Evolutionary conservation across 2,888 invertebrate species (phyloP).

Genomic region (Acanthosepion esculentum): DNA sequence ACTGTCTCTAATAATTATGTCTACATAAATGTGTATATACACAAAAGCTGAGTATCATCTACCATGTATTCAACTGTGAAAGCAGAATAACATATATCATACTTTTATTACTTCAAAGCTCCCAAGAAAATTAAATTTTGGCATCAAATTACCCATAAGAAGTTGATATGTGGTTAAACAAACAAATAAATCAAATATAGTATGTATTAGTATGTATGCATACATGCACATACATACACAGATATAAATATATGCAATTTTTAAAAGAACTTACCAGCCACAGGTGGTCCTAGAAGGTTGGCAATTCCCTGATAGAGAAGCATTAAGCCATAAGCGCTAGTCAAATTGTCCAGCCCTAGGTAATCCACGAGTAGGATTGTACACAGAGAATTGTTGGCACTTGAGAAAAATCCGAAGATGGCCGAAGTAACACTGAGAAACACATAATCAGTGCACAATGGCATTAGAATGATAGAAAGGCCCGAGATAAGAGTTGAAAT

Average conservation of each 20-base stretch:
- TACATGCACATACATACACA: too few species aligned
- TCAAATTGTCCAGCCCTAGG: constrained; percentile 91
- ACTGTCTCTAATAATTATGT: too few species aligned
- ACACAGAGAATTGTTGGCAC: constrained; percentile 89
- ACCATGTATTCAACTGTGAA: too few species aligned
- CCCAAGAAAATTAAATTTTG: too few species aligned
- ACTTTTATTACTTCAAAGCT: too few species aligned
- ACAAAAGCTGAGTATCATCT: too few species aligned
- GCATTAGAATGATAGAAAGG: constrained; percentile 67
- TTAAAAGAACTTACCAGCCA: constrained; percentile 82
- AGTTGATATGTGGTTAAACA: too few species aligned
- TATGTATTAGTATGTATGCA: not conserved
- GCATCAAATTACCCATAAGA: too few species aligned
- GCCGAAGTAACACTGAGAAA: constrained; percentile 62
- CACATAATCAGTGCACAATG: constrained; percentile 62
- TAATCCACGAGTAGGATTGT: constrained; percentile 92
- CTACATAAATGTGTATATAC: too few species aligned
- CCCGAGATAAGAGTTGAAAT: constrained; percentile 80
- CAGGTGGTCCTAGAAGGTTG: constrained; percentile 90
- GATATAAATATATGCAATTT: not conserved
- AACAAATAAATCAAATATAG: too few species aligned
- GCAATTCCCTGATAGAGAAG: constrained; percentile 91
- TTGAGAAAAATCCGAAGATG: constrained; percentile 89
- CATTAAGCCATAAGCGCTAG: constrained; percentile 91
- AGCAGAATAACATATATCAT: too few species aligned